Evolutionary conservation across 2,113 vertebrate genomes (phyloP).

Genomic region (Crocuta crocuta): DNA sequence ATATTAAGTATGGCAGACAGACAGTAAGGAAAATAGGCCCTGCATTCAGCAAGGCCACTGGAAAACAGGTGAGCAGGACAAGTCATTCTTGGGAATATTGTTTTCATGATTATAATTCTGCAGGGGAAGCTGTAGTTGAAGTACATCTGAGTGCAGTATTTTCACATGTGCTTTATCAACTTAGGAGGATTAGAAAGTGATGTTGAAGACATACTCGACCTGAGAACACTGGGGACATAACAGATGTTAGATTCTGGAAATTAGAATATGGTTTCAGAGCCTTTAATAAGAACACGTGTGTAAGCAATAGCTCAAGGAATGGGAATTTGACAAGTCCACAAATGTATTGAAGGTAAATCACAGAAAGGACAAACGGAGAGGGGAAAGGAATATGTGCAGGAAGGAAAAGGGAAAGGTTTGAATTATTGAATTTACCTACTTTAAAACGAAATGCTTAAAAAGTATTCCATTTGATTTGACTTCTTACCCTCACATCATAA

Average conservation of each 20-base stretch:
- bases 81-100: not conserved
- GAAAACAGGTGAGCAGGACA: not conserved
- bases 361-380: not conserved
- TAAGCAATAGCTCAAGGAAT: not conserved
- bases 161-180: not conserved
- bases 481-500: not conserved
- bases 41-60: not conserved
- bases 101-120: not conserved
- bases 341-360: not conserved
- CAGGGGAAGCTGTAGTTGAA: accelerated
- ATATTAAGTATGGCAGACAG: not conserved
- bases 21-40: not conserved
- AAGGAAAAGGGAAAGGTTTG: not conserved
- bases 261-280: not conserved
- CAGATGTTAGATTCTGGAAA: not conserved
- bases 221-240: not conserved
- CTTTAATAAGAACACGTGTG: not conserved
- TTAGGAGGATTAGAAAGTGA: not conserved
- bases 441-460: not conserved
- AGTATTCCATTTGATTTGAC: not conserved
- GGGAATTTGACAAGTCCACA: not conserved
- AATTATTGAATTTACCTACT: not conserved
- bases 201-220: not conserved
- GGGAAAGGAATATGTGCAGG: not conserved
- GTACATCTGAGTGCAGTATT: not conserved